phyloP scores from a whole-genome alignment of 2,888 invertebrate genomes.

The Agrilus cyanescens region DNA sequence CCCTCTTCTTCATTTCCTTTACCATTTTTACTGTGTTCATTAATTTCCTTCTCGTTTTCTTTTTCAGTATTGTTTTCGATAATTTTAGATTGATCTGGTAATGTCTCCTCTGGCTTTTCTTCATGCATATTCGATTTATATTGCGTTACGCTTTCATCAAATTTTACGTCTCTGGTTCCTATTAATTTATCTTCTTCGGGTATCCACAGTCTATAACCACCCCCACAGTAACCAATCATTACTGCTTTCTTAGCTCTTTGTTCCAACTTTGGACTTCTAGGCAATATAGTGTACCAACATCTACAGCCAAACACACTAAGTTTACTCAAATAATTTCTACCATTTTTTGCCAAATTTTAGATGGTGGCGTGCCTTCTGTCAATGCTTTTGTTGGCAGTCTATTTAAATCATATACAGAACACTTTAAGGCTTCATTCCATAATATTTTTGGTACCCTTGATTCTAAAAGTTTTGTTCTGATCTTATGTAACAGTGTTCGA shows the following conservation, averaged over 20 bases:
- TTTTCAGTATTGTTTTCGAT: too few relatives aligned
- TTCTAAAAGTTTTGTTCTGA: constrained; percentile 6
- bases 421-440: constrained; percentile 5
- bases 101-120: too few relatives aligned
- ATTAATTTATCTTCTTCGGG: constrained; percentile 12
- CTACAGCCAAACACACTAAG: background rate
- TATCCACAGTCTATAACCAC: constrained; percentile 18
- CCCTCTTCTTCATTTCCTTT: background rate
- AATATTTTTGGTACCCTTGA: constrained; percentile 4
- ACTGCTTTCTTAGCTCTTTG: constrained; percentile 3
- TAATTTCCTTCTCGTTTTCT: too few relatives aligned
- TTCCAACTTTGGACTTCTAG: background rate
- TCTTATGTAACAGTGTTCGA: constrained; percentile 3
- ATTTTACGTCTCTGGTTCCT: constrained; percentile 2
- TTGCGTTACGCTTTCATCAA: constrained; percentile 1
- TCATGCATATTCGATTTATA: too few relatives aligned
- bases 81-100: too few relatives aligned
- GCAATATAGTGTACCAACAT: background rate
- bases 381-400: constrained; percentile 3
- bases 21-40: too few relatives aligned
- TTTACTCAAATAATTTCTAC: constrained; percentile 6
- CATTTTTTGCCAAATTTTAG: constrained; percentile 5
- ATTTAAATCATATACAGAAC: too few relatives aligned
- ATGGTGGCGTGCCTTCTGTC: constrained; percentile 2
- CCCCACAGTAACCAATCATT: constrained; percentile 18